Conservation (phyloP, 2,888 invertebrate species). For the Thymelicus acteon region DNA sequence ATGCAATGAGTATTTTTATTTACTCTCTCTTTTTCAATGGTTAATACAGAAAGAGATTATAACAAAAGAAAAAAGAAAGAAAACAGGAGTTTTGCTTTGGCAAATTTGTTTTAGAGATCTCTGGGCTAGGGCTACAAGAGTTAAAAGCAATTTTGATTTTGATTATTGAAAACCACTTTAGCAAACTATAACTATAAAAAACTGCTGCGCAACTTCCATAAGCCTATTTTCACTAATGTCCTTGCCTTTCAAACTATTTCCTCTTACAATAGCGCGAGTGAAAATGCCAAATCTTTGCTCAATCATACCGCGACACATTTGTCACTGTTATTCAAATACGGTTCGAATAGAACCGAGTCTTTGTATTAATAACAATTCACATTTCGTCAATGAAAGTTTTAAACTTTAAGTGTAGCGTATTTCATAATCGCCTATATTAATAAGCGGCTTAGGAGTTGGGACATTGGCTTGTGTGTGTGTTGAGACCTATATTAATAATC, state of each 20-base stretch:
- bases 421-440: slow-evolving; percentile 22
- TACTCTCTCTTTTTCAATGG: too few relatives aligned
- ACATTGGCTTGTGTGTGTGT: background rate
- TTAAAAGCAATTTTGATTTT: too few relatives aligned
- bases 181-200: too few relatives aligned
- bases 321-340: slow-evolving; percentile 45
- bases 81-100: too few relatives aligned
- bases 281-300: slow-evolving; percentile 38
- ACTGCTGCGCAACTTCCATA: background rate
- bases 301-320: slow-evolving; percentile 40
- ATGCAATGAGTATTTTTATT: too few relatives aligned
- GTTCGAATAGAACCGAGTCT: slow-evolving; percentile 19
- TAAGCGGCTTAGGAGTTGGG: slow-evolving; percentile 6
- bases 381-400: slow-evolving; percentile 21
- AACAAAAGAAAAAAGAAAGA: too few relatives aligned
- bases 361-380: slow-evolving; percentile 26
- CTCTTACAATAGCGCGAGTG: slow-evolving; percentile 21
- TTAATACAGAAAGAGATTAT: too few relatives aligned
- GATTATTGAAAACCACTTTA: too few relatives aligned
- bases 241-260: slow-evolving; percentile 35
- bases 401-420: slow-evolving; percentile 14
- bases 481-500: too few relatives aligned
- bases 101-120: too few relatives aligned
- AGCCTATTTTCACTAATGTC: slow-evolving; percentile 22
- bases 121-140: too few relatives aligned